These are phyloP conservation scores for Brachystomella parvula DNA, from an alignment of 1,140 invertebrate genomes.

Conservation along the genomic window DNA sequence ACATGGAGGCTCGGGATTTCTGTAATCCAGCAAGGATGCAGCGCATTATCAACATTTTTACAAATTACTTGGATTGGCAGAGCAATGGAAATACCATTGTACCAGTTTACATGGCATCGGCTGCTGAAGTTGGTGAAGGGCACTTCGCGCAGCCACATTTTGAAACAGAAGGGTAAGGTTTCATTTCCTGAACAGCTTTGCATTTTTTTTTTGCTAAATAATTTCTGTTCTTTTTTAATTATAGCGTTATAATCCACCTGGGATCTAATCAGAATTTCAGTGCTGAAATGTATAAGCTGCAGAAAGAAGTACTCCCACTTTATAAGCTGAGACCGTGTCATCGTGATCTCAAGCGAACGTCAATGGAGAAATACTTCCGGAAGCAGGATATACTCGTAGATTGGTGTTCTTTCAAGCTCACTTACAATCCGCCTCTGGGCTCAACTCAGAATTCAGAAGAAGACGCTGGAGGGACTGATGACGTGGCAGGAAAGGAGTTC, in stretches of 20 bases:
- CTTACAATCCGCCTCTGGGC: slow-evolving; percentile 42
- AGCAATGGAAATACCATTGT: slow-evolving; percentile 53
- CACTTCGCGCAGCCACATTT: slow-evolving; percentile 67
- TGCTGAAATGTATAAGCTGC: slow-evolving; percentile 58
- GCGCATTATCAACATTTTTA: slow-evolving; percentile 62
- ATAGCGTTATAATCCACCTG: slow-evolving; percentile 67
- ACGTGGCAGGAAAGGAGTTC: not conserved
- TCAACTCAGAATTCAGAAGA: not conserved
- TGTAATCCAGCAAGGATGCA: slow-evolving; percentile 59
- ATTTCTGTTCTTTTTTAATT: slow-evolving; percentile 18
- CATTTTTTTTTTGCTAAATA: slow-evolving; percentile 5
- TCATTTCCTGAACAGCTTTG: slow-evolving; percentile 1
- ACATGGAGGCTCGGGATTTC: slow-evolving; percentile 74
- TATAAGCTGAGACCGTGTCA: slow-evolving; percentile 65
- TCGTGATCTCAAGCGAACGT: slow-evolving; percentile 70
- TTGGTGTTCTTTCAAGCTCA: slow-evolving; percentile 80
- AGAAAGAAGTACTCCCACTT: slow-evolving; percentile 71
- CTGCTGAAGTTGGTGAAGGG: slow-evolving; percentile 66
- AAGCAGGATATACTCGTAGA: slow-evolving; percentile 67
- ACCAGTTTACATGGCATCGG: slow-evolving; percentile 71
- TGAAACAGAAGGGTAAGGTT: slow-evolving; percentile 70
- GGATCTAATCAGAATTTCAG: slow-evolving; percentile 69
- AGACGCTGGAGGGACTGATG: not conserved
- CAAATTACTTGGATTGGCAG: slow-evolving; percentile 40
- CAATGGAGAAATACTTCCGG: slow-evolving; percentile 72